phyloP scores from a whole-genome alignment of 1,140 invertebrate species.

The Cydia fagiglandana region DNA sequence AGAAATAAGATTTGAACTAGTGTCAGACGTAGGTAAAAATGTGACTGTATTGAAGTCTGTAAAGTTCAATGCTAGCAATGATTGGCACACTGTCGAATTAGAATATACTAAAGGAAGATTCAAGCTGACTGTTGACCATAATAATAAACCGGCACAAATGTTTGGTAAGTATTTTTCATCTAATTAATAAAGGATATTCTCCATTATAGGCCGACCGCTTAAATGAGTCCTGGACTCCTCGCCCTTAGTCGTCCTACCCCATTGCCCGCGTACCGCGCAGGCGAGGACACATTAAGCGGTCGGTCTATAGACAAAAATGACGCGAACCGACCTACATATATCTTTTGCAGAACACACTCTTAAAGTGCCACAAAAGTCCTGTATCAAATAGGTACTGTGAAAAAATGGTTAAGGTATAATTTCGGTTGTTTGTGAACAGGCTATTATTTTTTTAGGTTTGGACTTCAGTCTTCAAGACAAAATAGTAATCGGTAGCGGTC shows the following conservation, averaged over 20 bases:
- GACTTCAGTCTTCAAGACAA: slow-evolving; percentile 82
- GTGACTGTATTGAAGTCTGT: slow-evolving; percentile 87
- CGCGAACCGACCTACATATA: too few relatives aligned
- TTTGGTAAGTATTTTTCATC: slow-evolving; percentile 76
- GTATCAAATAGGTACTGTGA: too few relatives aligned
- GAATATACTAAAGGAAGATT: slow-evolving; percentile 87
- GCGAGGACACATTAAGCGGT: too few relatives aligned
- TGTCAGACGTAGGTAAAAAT: slow-evolving; percentile 85
- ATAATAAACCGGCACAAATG: slow-evolving; percentile 84
- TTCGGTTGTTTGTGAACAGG: slow-evolving; percentile 26
- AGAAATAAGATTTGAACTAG: slow-evolving; percentile 89
- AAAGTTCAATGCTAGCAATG: slow-evolving; percentile 86
- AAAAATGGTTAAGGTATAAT: too few relatives aligned
- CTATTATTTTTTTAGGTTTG: slow-evolving; percentile 58
- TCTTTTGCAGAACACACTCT: too few relatives aligned
- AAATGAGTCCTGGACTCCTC: too few relatives aligned
- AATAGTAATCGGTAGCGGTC: slow-evolving; percentile 87
- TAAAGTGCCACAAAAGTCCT: too few relatives aligned
- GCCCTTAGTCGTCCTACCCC: too few relatives aligned
- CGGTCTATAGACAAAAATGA: too few relatives aligned
- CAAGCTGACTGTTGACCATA: slow-evolving; percentile 86
- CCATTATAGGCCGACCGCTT: too few relatives aligned
- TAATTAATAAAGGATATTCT: too few relatives aligned
- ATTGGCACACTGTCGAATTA: slow-evolving; percentile 88
- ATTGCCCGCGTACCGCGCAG: too few relatives aligned